Evolutionary conservation across 2,113 vertebrate species (phyloP).

Genomic region (Apistogramma diplotaenia): DNA sequence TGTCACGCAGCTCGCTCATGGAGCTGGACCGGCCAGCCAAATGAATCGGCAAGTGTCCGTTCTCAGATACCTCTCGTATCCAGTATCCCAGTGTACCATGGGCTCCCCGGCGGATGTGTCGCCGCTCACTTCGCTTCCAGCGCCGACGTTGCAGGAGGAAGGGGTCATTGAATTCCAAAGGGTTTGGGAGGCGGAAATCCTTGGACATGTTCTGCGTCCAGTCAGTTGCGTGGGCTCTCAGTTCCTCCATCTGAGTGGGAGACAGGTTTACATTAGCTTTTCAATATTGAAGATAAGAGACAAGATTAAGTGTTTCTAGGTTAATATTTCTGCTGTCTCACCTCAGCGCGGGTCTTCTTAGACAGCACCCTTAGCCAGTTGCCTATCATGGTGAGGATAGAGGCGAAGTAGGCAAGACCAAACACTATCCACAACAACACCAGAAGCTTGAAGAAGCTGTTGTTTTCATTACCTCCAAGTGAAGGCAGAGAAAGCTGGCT

Average conservation of each 20-base stretch:
- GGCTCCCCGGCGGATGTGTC: slow-evolving; percentile 66
- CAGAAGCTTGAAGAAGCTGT: slow-evolving; percentile 83
- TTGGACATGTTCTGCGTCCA: slow-evolving; percentile 88
- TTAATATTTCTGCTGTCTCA: slow-evolving; percentile 34
- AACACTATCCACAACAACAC: slow-evolving; percentile 92
- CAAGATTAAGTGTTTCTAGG: neutral
- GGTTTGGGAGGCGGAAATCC: slow-evolving; percentile 84
- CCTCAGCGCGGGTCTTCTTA: slow-evolving; percentile 87
- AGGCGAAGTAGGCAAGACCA: slow-evolving; percentile 91
- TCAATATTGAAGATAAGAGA: neutral
- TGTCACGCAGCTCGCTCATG: slow-evolving; percentile 45
- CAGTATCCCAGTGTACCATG: slow-evolving; percentile 61
- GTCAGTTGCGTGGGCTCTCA: slow-evolving; percentile 89
- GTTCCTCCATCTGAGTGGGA: slow-evolving; percentile 85
- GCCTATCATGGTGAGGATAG: slow-evolving; percentile 89
- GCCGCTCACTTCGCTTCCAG: slow-evolving; percentile 73
- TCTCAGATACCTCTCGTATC: slow-evolving; percentile 51
- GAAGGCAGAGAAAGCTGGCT: slow-evolving; percentile 9
- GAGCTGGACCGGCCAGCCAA: slow-evolving; percentile 66
- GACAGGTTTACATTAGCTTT: neutral
- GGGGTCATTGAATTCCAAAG: slow-evolving; percentile 79
- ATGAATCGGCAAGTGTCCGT: slow-evolving; percentile 69
- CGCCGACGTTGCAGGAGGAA: slow-evolving; percentile 78
- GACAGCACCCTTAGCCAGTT: slow-evolving; percentile 89
- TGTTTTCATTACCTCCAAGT: slow-evolving; percentile 55